Conservation (phyloP, 2,797 vertebrate species). For the Pyrocephalus nanus region DNA sequence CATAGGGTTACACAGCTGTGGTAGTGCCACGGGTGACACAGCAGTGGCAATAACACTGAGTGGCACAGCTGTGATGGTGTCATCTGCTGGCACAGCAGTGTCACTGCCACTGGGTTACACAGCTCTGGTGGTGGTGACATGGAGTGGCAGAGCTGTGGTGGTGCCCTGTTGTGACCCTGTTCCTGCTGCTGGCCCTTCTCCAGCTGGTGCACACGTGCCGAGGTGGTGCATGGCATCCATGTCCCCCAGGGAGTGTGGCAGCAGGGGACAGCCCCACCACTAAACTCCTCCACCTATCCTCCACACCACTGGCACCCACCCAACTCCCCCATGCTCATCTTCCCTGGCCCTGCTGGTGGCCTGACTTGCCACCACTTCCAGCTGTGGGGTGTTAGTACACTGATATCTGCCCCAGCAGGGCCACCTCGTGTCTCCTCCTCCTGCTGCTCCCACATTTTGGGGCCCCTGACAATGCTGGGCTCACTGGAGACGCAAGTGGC, state of each 20-base stretch:
- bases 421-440: neutral
- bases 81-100: neutral
- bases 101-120: too few relatives aligned
- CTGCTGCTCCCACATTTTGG: neutral
- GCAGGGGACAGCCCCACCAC: neutral
- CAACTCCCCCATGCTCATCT: neutral
- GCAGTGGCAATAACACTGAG: neutral
- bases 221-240: accelerated
- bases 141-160: neutral
- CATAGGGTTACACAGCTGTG: neutral
- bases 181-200: neutral
- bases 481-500: neutral
- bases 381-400: accelerated
- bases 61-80: neutral
- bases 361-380: accelerated
- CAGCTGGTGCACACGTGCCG: accelerated
- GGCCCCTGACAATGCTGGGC: neutral
- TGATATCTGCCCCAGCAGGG: neutral
- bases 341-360: neutral
- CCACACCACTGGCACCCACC: neutral
- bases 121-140: neutral
- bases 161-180: too few relatives aligned
- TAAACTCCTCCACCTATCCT: neutral
- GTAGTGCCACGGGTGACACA: too few relatives aligned
- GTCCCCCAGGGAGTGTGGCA: neutral